Evolutionary conservation across 2,797 vertebrate genomes (phyloP).

Genomic region (Anguilla megastoma): DNA sequence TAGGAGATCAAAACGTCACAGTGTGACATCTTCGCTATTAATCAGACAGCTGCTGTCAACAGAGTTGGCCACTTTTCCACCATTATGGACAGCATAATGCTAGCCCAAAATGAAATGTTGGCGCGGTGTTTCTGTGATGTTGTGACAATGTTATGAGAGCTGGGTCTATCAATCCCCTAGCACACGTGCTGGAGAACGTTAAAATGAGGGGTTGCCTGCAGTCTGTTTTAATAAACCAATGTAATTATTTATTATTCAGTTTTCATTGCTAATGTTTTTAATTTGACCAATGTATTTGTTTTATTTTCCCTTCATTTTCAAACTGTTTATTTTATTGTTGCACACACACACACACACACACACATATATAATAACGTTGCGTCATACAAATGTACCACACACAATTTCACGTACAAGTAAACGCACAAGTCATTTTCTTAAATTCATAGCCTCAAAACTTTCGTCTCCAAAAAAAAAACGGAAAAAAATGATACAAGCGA

Average conservation of each 20-base stretch:
- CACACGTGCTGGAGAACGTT: background rate
- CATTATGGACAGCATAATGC: background rate
- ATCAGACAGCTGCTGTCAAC: background rate
- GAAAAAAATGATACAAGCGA: background rate
- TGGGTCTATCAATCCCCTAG: background rate
- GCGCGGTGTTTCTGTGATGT: background rate
- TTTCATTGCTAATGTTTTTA: background rate
- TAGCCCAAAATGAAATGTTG: background rate
- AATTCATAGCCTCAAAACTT: background rate
- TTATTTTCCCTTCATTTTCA: background rate
- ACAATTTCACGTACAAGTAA: too few relatives aligned
- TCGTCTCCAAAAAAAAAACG: background rate
- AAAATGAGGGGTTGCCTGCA: background rate
- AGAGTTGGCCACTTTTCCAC: background rate
- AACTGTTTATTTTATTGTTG: background rate
- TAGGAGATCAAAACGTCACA: background rate
- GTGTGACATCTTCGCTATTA: background rate
- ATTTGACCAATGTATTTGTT: background rate
- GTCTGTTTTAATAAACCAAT: background rate
- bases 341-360: too few relatives aligned
- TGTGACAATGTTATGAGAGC: background rate
- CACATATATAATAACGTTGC: too few relatives aligned
- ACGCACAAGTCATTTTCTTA: background rate
- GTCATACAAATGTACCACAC: background rate
- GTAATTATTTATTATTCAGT: background rate